Conservation (phyloP, 2,797 vertebrate species). For the Hypotaenidia philippensis region DNA sequence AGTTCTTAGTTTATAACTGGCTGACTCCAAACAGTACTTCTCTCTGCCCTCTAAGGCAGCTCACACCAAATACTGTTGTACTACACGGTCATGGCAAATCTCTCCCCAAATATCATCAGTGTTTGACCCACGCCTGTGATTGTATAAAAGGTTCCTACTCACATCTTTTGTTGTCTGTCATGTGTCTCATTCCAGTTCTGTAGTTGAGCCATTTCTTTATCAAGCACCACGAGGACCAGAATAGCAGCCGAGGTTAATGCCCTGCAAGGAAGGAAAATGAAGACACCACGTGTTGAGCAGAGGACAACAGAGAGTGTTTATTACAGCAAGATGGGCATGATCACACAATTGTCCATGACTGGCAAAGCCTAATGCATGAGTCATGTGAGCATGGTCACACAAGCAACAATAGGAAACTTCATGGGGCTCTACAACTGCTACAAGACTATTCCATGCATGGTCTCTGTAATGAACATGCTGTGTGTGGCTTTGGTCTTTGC, state of each 20-base stretch:
- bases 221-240: not conserved
- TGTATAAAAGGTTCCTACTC: not conserved
- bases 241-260: conserved; percentile 27
- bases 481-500: not conserved
- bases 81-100: not conserved
- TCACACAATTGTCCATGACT: not conserved
- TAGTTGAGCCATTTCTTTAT: conserved; percentile 24
- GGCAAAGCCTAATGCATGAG: conserved; percentile 6
- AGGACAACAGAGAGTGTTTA: conserved; percentile 8
- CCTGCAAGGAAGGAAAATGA: conserved; percentile 20
- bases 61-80: not conserved
- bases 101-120: not conserved
- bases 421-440: not conserved
- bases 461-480: not conserved
- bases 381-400: conserved; percentile 12
- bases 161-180: not conserved
- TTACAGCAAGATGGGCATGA: not conserved
- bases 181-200: not conserved
- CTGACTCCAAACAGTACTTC: not conserved
- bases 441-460: not conserved
- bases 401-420: conserved; percentile 19
- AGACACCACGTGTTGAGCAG: not conserved
- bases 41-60: not conserved
- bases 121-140: not conserved
- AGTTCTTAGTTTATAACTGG: not conserved